These are phyloP conservation scores for Callinectes sapidus DNA, from an alignment of 2,888 invertebrate species.

Conservation along the genomic window DNA sequence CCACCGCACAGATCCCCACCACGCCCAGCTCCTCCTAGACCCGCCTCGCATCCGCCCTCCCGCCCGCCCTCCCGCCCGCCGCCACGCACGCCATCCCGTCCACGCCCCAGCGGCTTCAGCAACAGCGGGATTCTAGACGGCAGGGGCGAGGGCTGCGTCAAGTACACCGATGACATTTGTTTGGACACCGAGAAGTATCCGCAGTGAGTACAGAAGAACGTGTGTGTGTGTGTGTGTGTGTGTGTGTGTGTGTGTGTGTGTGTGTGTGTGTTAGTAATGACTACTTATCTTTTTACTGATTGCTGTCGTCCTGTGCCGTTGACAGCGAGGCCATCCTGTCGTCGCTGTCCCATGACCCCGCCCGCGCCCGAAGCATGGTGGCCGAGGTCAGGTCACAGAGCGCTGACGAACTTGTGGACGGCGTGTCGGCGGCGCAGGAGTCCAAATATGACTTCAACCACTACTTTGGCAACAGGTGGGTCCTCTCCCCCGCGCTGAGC, in stretches of 20 bases:
- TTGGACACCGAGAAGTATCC: slow-evolving; percentile 71
- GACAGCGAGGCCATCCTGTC: slow-evolving; percentile 70
- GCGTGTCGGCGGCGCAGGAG: slow-evolving; percentile 79
- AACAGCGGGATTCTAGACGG: slow-evolving; percentile 13
- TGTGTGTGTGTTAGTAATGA: not conserved
- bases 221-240: slow-evolving; percentile 5
- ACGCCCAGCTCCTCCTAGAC: slow-evolving; percentile 34
- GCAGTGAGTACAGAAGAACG: slow-evolving; percentile 58
- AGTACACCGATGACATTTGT: slow-evolving; percentile 72
- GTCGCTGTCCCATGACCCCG: slow-evolving; percentile 62
- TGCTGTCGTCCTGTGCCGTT: not conserved
- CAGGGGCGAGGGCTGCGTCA: slow-evolving; percentile 50
- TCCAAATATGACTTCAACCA: slow-evolving; percentile 75
- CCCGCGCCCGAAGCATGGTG: slow-evolving; percentile 76
- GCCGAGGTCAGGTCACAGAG: slow-evolving; percentile 83
- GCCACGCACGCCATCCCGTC: not conserved
- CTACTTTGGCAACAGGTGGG: slow-evolving; percentile 74
- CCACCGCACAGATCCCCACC: slow-evolving; percentile 31
- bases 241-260: slow-evolving; percentile 31
- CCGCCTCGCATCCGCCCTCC: slow-evolving; percentile 42
- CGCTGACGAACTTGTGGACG: slow-evolving; percentile 80
- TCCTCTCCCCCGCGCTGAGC: not conserved
- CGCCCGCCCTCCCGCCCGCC: slow-evolving; percentile 40
- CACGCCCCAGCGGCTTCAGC: slow-evolving; percentile 22
- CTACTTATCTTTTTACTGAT: not conserved